Evolutionary conservation across 2,888 invertebrate genomes (phyloP).

Genomic region (Euphydryas editha): DNA sequence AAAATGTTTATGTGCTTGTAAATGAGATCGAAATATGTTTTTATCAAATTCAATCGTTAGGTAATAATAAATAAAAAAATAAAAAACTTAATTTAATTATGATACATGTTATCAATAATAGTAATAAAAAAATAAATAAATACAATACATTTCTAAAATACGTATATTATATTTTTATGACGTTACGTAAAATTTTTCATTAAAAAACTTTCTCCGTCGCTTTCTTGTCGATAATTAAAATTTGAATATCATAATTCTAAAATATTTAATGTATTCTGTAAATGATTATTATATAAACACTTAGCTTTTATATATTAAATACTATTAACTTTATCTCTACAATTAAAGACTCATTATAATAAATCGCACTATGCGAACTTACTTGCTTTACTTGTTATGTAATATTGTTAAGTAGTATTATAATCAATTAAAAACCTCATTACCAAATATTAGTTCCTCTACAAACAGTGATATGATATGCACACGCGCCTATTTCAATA

Average conservation of each 20-base stretch:
- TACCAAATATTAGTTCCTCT: constrained; percentile 7
- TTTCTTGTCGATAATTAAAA: not conserved
- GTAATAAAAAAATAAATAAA: too few species aligned
- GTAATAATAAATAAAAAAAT: too few species aligned
- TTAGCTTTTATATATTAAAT: not conserved
- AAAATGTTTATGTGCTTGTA: too few species aligned
- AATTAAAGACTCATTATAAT: too few species aligned
- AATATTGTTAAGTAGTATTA: not conserved
- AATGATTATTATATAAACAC: not conserved
- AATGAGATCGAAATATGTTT: too few species aligned
- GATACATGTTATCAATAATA: too few species aligned
- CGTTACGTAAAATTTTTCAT: not conserved
- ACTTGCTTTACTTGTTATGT: too few species aligned
- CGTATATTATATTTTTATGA: not conserved
- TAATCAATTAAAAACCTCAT: not conserved
- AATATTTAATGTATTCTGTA: not conserved
- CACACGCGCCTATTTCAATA: constrained; percentile 37
- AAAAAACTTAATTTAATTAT: too few species aligned
- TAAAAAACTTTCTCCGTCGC: constrained; percentile 4
- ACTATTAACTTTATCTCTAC: not conserved
- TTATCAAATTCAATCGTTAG: too few species aligned
- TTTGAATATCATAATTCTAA: not conserved
- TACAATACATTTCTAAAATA: too few species aligned
- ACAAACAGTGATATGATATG: constrained; percentile 24
- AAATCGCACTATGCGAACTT: too few species aligned